phyloP scores from a whole-genome alignment of 2,113 vertebrate genomes.

The Brachirus orientalis region DNA sequence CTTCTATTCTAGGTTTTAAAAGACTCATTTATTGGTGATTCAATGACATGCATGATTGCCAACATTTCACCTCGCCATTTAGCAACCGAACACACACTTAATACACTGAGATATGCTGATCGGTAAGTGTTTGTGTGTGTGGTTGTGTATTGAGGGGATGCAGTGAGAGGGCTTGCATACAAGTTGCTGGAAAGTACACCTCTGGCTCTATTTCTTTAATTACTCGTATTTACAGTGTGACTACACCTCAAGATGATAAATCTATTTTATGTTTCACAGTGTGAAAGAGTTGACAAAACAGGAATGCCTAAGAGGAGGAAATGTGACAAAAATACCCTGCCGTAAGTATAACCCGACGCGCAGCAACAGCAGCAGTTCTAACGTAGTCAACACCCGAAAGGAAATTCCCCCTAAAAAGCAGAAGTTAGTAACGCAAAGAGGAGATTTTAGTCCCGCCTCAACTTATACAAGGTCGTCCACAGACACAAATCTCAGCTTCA shows the following conservation, averaged over 20 bases:
- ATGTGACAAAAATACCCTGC: constrained; percentile 58
- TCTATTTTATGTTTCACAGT: constrained; percentile 75
- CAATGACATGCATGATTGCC: constrained; percentile 95
- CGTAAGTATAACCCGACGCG: constrained; percentile 80
- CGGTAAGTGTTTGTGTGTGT: constrained; percentile 78
- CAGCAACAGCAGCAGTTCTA: constrained; percentile 33
- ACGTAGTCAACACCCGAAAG: constrained; percentile 51
- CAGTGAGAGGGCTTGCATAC: not conserved
- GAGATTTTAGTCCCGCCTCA: constrained; percentile 20
- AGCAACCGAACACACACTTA: constrained; percentile 91
- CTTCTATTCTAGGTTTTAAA: constrained; percentile 86
- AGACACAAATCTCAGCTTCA: constrained; percentile 75
- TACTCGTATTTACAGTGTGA: not conserved
- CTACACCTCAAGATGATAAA: not conserved
- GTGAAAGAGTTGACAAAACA: constrained; percentile 91
- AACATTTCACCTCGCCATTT: constrained; percentile 90
- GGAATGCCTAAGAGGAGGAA: constrained; percentile 63
- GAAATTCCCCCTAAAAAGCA: constrained; percentile 86
- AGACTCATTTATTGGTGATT: constrained; percentile 93
- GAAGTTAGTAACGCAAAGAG: constrained; percentile 72
- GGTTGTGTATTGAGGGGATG: not conserved
- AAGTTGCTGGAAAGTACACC: no score
- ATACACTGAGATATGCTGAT: constrained; percentile 93
- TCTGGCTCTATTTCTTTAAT: not conserved
- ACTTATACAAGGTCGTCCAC: constrained; percentile 56